Evolutionary conservation across 1,140 invertebrate genomes (phyloP).

Genomic region (Lucilia cuprina): DNA sequence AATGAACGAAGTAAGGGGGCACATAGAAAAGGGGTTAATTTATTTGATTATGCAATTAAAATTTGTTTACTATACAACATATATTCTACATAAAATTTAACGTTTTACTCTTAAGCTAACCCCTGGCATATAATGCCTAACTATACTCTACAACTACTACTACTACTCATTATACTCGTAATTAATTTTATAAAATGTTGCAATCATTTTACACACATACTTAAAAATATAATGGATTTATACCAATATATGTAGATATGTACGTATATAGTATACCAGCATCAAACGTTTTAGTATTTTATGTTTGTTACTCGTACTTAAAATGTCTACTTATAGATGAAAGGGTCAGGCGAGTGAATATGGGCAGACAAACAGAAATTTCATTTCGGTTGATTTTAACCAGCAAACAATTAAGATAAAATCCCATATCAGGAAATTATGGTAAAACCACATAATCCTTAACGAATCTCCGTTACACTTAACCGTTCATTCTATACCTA

Average conservation of each 20-base stretch:
- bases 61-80: background rate
- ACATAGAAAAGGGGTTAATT: background rate
- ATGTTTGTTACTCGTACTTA: background rate
- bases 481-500: background rate
- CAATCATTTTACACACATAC: too few species aligned
- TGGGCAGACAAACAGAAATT: slow-evolving; percentile 10
- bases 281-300: background rate
- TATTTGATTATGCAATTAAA: slow-evolving; percentile 9
- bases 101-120: background rate
- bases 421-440: slow-evolving; percentile 33
- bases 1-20: background rate
- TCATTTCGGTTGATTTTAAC: slow-evolving; percentile 24
- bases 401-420: slow-evolving; percentile 26
- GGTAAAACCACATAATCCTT: slow-evolving; percentile 22
- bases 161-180: background rate
- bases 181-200: background rate
- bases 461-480: slow-evolving; percentile 7
- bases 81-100: background rate
- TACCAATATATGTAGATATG: background rate
- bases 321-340: background rate
- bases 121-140: background rate
- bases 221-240: too few species aligned
- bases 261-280: background rate
- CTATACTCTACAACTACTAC: background rate
- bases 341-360: background rate